A percentile compares a stretch with the other conserved stretches of the same genome.
Conservation (phyloP, 2,113 vertebrate genomes). For the Callipepla californica region DNA sequence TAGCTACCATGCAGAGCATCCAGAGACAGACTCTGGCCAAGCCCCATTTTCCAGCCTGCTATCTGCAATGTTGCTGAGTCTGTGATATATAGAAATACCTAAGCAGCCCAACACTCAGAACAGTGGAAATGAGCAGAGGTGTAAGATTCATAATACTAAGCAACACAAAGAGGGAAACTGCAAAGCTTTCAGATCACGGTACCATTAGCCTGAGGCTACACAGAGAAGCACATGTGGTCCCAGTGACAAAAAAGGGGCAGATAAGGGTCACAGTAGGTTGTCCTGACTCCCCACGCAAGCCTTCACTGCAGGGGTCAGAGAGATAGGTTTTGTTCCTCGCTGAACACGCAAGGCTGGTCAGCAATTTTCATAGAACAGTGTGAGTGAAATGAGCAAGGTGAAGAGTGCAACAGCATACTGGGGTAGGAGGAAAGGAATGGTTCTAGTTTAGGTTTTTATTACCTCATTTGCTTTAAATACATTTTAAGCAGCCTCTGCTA, state of each 20-base stretch:
- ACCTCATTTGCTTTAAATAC: not conserved
- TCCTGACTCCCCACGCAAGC: not conserved
- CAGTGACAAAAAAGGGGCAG: not conserved
- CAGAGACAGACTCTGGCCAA: not conserved
- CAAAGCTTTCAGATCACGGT: not conserved
- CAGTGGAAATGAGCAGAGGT: not conserved
- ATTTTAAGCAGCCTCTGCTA: not conserved
- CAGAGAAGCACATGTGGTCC: not conserved
- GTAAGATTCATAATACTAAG: not conserved
- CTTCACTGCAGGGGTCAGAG: not conserved
- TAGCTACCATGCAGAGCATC: not conserved
- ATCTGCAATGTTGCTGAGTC: not conserved
- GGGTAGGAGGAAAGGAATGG: rapidly evolving
- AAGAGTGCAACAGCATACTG: not conserved
- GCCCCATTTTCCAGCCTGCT: not conserved
- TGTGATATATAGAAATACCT: not conserved
- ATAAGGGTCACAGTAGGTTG: not conserved
- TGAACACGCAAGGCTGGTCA: not conserved
- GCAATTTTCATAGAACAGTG: rapidly evolving
- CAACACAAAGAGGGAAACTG: not conserved
- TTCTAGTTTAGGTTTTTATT: not conserved
- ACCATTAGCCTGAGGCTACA: not conserved
- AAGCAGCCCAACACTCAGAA: not conserved
- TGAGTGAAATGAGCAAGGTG: not conserved
- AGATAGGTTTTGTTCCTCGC: not conserved